Evolutionary conservation across 2,113 vertebrate genomes (phyloP).

Genomic region (Myxocyprinus asiaticus): DNA sequence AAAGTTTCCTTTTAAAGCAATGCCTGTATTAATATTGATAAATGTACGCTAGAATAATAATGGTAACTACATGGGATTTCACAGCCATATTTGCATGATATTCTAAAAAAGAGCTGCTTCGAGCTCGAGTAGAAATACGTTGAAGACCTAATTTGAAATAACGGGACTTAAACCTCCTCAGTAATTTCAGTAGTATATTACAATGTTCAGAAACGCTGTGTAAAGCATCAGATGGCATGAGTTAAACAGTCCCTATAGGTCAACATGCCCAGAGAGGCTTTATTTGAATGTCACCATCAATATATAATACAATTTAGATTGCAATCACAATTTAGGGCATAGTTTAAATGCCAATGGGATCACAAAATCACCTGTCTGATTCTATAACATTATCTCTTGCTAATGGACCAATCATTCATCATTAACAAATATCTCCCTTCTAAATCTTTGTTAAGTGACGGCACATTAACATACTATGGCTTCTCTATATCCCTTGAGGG

Average conservation of each 20-base stretch:
- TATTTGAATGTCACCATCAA: slow-evolving; percentile 21
- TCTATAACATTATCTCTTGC: slow-evolving; percentile 14
- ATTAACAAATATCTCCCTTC: not conserved
- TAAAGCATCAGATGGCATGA: not conserved
- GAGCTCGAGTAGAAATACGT: not conserved
- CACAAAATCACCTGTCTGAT: not conserved
- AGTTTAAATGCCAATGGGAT: slow-evolving; percentile 18
- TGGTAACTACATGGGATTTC: not conserved
- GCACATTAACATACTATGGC: too few species aligned
- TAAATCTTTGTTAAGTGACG: slow-evolving; percentile 7
- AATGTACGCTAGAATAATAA: not conserved
- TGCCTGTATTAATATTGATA: slow-evolving; percentile 17
- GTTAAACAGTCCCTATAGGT: slow-evolving; percentile 6
- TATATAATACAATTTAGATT: slow-evolving; percentile 3
- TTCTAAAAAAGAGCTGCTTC: not conserved
- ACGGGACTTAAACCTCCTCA: not conserved
- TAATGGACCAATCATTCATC: slow-evolving; percentile 10
- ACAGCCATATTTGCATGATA: not conserved
- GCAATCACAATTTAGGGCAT: slow-evolving; percentile 18
- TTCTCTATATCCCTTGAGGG: not conserved
- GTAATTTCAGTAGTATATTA: not conserved
- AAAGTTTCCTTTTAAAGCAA: not conserved
- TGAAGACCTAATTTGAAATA: not conserved
- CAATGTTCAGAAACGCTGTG: not conserved
- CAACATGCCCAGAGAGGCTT: not conserved